A percentile compares a stretch with the other conserved stretches of the same genome.
phyloP scores from a whole-genome alignment of 2,113 vertebrate genomes.

The Nibea coibor region DNA sequence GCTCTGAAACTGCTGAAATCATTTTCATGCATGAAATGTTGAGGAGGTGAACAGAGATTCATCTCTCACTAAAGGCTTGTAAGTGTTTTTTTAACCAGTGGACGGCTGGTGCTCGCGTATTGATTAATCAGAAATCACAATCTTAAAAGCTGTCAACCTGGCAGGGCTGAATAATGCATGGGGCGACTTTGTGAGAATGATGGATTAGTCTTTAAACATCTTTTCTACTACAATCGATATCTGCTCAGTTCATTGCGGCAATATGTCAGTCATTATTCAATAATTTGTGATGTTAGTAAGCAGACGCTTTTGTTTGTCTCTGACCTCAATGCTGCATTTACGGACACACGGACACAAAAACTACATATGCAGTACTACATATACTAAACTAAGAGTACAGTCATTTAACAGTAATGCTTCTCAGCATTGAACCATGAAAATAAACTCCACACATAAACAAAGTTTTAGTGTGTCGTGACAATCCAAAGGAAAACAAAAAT shows the following conservation, averaged over 20 bases:
- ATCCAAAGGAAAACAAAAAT: background rate
- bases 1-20: background rate
- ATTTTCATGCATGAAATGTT: constrained; percentile 27
- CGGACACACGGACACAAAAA: background rate
- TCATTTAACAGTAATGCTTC: background rate
- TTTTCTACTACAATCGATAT: constrained; percentile 23
- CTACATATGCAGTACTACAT: background rate
- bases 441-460: background rate
- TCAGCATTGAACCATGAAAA: background rate
- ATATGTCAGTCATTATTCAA: constrained; percentile 4
- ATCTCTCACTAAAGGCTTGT: background rate
- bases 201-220: constrained; percentile 17
- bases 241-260: constrained; percentile 7
- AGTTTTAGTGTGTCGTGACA: background rate
- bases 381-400: background rate
- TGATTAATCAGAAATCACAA: constrained; percentile 29
- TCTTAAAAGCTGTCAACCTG: constrained; percentile 6
- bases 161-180: constrained; percentile 8
- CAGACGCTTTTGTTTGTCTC: constrained; percentile 17
- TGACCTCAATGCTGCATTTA: background rate
- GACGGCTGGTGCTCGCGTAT: background rate
- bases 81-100: background rate
- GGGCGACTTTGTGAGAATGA: constrained; percentile 18
- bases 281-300: background rate
- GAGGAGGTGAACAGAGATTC: constrained; percentile 16